phyloP scores from a whole-genome alignment of 2,888 invertebrate species.

The Augiades crinisus region DNA sequence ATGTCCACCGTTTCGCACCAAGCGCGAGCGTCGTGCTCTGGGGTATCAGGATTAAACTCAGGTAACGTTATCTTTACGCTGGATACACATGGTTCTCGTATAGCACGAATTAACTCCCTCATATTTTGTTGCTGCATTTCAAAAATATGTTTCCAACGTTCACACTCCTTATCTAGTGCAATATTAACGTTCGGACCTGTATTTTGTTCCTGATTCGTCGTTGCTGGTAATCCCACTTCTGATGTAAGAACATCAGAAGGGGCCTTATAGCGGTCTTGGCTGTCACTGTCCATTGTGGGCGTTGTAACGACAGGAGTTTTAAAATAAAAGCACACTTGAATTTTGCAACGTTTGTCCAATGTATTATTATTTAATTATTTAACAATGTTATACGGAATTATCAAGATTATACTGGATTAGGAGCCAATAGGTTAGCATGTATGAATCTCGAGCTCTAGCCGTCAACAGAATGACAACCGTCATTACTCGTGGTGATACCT shows the following conservation, averaged over 20 bases:
- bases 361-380: too few relatives aligned
- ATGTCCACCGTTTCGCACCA: slow-evolving; percentile 29
- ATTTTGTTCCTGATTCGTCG: too few relatives aligned
- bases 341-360: too few relatives aligned
- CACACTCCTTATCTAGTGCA: not conserved
- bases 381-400: too few relatives aligned
- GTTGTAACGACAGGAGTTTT: too few relatives aligned
- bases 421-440: slow-evolving; percentile 7
- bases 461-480: slow-evolving; percentile 3
- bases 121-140: not conserved
- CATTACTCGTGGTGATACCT: too few relatives aligned
- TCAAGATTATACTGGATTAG: not conserved
- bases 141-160: not conserved
- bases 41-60: slow-evolving; percentile 27
- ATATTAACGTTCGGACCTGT: too few relatives aligned
- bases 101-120: not conserved
- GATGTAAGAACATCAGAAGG: too few relatives aligned
- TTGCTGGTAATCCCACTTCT: not conserved
- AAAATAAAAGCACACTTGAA: too few relatives aligned
- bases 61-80: slow-evolving; percentile 11
- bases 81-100: not conserved
- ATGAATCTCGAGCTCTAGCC: not conserved
- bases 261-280: too few relatives aligned
- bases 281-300: too few relatives aligned
- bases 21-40: slow-evolving; percentile 21